Base-by-base conservation (phyloP, 2,797 vertebrate genomes). In the Leptatherina wallacei region DNA sequence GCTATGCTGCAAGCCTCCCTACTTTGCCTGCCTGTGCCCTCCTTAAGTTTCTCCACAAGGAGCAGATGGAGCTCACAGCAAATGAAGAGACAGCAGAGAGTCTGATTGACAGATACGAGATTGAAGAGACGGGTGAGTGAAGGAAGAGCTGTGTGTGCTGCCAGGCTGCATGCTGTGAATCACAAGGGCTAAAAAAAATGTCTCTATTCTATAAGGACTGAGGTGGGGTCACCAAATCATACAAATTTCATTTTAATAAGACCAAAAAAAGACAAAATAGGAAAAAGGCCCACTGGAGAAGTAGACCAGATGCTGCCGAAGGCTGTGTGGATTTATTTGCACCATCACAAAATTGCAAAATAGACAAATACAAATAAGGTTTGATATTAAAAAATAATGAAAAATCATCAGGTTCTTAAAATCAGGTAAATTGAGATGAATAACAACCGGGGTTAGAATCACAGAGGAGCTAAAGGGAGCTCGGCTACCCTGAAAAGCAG, bases 81-180 rank as follows among this genome's bases (percentile, higher is more conserved):
- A 73, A 40, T 68, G 56, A 86, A 65, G 78, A 33, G 32, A 84
- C 56, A 18, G 92, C 81, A 4, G 89, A 84, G 58, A 84, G 82
- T 59, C 81, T 96, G 75, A 96, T 97, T 84, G 69, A 95, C 61
- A 95, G 87, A 90, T 94, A 95, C 71, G 96, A 98, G 71, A 96
- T 96, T 54, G 88, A 96, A 13, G 90, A 94, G 68, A 93, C 94
- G 87, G 95, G 96, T 97, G 93, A 73, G 88, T 69, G 65, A 69
- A 51, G 42, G 35, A 29, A 61, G 44, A 59, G 20, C 56, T 30
- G 42, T 12, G 49, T 22, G 12, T 30, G 29, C 27, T 51, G 40
- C 65, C 56, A 58, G 63, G 59, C 51, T 65, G 60, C 60, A 69
- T 20, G 51, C 38, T 70, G 62, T 33, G 82, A 40, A 38, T 84